Base-by-base conservation (phyloP, 2,888 invertebrate genomes). In the Phragmatobia fuliginosa region DNA sequence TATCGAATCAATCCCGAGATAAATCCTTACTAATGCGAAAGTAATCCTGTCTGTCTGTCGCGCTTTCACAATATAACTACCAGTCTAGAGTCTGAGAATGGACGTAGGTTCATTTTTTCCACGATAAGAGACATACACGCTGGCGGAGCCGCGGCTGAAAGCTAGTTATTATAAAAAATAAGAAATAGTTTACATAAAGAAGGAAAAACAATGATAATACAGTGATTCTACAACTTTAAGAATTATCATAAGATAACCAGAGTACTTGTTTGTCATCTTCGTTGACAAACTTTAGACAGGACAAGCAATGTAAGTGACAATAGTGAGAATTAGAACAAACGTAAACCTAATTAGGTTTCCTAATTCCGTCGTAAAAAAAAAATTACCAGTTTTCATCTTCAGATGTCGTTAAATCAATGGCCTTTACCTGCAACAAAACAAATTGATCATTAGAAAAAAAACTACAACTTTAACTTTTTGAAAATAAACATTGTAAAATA, bases 381-480 rank as follows among this genome's bases (percentile, higher is more conserved):
- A 8, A n/a, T n/a, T 49, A 49, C 45, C 45, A 49, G 7, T 1
- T 21, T 10, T 49, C 18, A n/a, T n/a, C 21, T 45, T 45, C 45
- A 45, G 45, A 45, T 45, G 21, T 21, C 21, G 6, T n/a, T 33
- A 10, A 16, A n/a, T 25, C 6, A 25, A 16, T 25, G 25, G 7
- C 25, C 6, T 41, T 62, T 62, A 62, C 62, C 62, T 62, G 62
- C 21, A 62, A 62, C 62, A 62, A 62, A 62, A 62, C 31, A 62
- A 6, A 41, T 18, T 21, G 0, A 5, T 21, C 21, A 28, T 62
- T 18, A 62, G 38, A n/a, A n/a, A n/a, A n/a, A n/a, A n/a, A n/a
- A n/a, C n/a, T n/a, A n/a, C n/a, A n/a, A n/a, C n/a, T n/a, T n/a
- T n/a, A n/a, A n/a, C n/a, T n/a, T n/a, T n/a, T n/a, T n/a, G n/a